These are phyloP conservation scores for Ooceraea biroi DNA, from an alignment of 1,140 invertebrate species.

Conservation along the genomic window DNA sequence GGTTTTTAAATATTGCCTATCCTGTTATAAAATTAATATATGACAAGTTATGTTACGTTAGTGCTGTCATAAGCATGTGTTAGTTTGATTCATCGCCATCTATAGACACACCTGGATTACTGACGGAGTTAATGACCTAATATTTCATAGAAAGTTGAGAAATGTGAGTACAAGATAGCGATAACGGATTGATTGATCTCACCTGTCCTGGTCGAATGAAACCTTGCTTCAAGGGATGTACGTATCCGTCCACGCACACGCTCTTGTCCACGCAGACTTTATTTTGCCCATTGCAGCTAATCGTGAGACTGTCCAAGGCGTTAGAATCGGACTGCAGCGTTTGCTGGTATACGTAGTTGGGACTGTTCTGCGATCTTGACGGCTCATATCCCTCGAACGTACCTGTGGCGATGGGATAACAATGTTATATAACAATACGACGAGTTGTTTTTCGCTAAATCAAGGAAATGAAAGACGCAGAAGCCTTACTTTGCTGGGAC, in stretches of 20 bases:
- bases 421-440: not conserved
- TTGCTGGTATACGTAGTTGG: conserved; percentile 35
- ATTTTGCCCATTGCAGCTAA: conserved; percentile 63
- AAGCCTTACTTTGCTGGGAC: conserved; percentile 36
- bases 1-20: too few relatives aligned
- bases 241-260: conserved; percentile 63
- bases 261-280: conserved; percentile 54
- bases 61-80: too few relatives aligned
- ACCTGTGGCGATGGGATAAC: not conserved
- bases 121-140: too few relatives aligned
- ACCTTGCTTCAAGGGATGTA: conserved; percentile 22
- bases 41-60: too few relatives aligned
- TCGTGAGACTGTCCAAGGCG: conserved; percentile 33
- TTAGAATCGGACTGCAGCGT: conserved; percentile 10
- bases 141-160: too few relatives aligned
- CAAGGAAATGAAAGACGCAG: not conserved
- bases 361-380: conserved; percentile 18
- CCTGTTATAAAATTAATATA: too few relatives aligned
- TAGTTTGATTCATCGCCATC: too few relatives aligned
- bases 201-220: conserved; percentile 44
- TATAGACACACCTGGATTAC: too few relatives aligned
- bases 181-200: not conserved
- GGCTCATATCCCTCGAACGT: conserved; percentile 26
- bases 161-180: not conserved
- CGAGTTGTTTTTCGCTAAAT: not conserved